phyloP scores from a whole-genome alignment of 2,113 vertebrate species.

The Nannospalax galili region DNA sequence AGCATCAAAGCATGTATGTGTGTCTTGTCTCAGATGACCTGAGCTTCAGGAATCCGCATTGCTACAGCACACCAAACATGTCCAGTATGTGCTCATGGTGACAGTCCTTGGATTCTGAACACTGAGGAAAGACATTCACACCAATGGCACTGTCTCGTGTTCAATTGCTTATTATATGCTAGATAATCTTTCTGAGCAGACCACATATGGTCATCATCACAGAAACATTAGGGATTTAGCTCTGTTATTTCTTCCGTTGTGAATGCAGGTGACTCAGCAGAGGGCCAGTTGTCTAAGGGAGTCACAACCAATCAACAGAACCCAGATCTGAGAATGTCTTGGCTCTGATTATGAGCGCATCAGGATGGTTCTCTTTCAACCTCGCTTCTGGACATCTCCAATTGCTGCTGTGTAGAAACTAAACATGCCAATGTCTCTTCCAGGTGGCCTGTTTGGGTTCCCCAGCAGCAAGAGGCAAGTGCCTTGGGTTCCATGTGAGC shows the following conservation, averaged over 20 bases:
- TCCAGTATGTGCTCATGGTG: not conserved
- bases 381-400: not conserved
- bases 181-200: not conserved
- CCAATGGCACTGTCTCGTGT: not conserved
- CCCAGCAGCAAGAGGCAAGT: not conserved
- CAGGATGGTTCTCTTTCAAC: not conserved
- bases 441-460: slow-evolving; percentile 38
- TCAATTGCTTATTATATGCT: not conserved
- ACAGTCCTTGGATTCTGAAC: not conserved
- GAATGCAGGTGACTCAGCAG: not conserved
- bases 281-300: not conserved
- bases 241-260: not conserved
- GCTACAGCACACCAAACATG: not conserved
- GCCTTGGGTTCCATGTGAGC: slow-evolving; percentile 57
- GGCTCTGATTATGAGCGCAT: not conserved
- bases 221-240: not conserved
- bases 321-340: not conserved
- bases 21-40: not conserved
- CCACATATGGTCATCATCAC: not conserved
- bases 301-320: not conserved
- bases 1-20: not conserved
- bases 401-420: not conserved
- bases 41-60: not conserved
- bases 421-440: slow-evolving; percentile 48
- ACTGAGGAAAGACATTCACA: not conserved